These are phyloP conservation scores for Bos taurus DNA, from an alignment of 2,113 vertebrate genomes.

Conservation along the genomic window DNA sequence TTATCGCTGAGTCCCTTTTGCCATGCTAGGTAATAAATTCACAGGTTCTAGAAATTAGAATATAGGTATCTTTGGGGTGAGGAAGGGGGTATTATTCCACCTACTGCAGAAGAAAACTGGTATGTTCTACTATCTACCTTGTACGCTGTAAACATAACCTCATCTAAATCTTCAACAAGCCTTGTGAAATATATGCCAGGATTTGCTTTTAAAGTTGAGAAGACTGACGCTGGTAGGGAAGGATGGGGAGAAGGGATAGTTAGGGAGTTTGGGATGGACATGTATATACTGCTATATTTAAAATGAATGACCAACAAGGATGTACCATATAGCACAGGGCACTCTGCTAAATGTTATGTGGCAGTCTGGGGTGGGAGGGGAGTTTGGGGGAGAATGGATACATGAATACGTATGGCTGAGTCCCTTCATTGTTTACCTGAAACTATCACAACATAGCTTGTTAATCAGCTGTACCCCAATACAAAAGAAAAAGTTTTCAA, in stretches of 20 bases:
- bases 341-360: not conserved
- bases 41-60: not conserved
- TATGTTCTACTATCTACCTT: not conserved
- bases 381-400: not conserved
- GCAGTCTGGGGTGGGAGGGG: not conserved
- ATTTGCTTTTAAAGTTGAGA: slow-evolving; percentile 14
- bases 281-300: not conserved
- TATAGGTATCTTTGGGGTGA: not conserved
- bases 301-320: not conserved
- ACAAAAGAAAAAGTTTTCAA: not conserved
- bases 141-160: not conserved
- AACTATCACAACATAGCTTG: not conserved
- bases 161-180: not conserved
- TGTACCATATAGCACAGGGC: not conserved
- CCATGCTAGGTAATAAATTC: not conserved
- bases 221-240: not conserved
- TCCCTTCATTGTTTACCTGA: not conserved
- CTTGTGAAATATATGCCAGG: not conserved
- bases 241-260: not conserved
- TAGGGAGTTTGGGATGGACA: not conserved
- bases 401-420: not conserved
- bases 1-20: not conserved
- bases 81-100: not conserved
- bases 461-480: not conserved
- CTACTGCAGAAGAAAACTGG: not conserved